Evolutionary conservation across 2,113 vertebrate species (phyloP), one percentile per base, ranked within the genome.

Genomic region (Proteles cristata): DNA sequence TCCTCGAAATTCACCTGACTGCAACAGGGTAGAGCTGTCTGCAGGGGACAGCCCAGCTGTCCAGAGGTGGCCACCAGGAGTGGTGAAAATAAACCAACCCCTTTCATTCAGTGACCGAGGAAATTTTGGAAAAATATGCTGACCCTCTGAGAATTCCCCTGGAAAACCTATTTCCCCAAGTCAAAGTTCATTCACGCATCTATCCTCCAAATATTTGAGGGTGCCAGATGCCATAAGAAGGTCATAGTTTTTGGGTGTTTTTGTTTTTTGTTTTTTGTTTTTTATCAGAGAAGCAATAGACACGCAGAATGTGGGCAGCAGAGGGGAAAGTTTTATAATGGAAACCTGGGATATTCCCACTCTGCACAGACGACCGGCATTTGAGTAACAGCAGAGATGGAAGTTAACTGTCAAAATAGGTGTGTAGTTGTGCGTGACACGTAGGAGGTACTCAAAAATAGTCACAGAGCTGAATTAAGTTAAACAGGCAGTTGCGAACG

Each of bases 1-100:
- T 97, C 89, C 96, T 94, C 82, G 71, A 65, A 90, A 50, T 68
- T 69, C 61, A 66, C 85, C 74, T 55, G 94, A 88, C 5, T 89
- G 93, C 82, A 82, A 83, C 85, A 86, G 43, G 82, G 17, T 1
- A 28, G 26, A 48, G 53, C 33, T 92, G 58, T 95, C 91, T 68
- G 17, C 50, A 68, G 74, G 50, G 71, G 50, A 74, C 50, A 90
- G 50, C 63, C 53, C 5, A 25, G 66, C 83, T 84, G 68, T 92
- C 90, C 74, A 77, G 50, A 73, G n/a, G 63, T 9, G 31, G 68
- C 66, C 68, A 15, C 63, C 53, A 8, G 26, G 33, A 39, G 5
- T 7, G 21, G 68, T 81, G 68, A 68, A 93, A 86, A 50, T 7
- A 48, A 94, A 55, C 63, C 39, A 33, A 93, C 0, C 8, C 45